phyloP scores from a whole-genome alignment of 2,888 invertebrate genomes.

The Campaea margaritaria region DNA sequence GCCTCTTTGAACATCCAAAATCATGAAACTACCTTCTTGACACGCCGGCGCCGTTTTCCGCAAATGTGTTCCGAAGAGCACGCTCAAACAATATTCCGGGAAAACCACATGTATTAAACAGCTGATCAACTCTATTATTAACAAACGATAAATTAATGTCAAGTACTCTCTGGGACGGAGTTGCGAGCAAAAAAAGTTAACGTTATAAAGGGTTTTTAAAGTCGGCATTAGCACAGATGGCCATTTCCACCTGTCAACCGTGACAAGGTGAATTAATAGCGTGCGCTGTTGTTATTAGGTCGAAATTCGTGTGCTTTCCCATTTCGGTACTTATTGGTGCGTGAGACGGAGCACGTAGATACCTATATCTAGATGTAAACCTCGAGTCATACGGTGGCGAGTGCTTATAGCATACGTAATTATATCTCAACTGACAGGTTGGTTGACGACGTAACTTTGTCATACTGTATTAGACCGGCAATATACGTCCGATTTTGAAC shows the following conservation, averaged over 20 bases:
- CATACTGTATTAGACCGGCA: no score
- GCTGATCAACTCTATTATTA: slow-evolving; percentile 33
- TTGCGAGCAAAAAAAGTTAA: slow-evolving; percentile 24
- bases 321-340: slow-evolving; percentile 23
- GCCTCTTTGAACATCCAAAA: slow-evolving; percentile 18
- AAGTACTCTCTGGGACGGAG: slow-evolving; percentile 12
- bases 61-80: slow-evolving; percentile 5
- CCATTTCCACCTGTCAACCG: slow-evolving; percentile 20
- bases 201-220: slow-evolving; percentile 30
- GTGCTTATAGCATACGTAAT: slow-evolving; percentile 6
- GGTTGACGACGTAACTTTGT: slow-evolving; percentile 12
- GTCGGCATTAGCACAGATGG: slow-evolving; percentile 36
- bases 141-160: slow-evolving; percentile 24
- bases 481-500: no score
- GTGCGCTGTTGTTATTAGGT: slow-evolving; percentile 12
- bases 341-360: slow-evolving; percentile 40
- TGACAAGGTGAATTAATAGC: slow-evolving; percentile 3
- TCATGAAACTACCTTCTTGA: slow-evolving; percentile 2
- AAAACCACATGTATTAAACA: slow-evolving; percentile 34
- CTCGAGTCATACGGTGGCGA: slow-evolving; percentile 33
- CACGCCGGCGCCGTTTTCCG: neutral
- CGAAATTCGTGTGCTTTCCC: slow-evolving; percentile 17
- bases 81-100: slow-evolving; percentile 1
- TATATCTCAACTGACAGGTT: neutral
- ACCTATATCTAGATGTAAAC: slow-evolving; percentile 16